Evolutionary conservation across 2,888 invertebrate species (phyloP), one percentile per base, ranked within the genome.

Genomic region (Ephialtes manifestator): DNA sequence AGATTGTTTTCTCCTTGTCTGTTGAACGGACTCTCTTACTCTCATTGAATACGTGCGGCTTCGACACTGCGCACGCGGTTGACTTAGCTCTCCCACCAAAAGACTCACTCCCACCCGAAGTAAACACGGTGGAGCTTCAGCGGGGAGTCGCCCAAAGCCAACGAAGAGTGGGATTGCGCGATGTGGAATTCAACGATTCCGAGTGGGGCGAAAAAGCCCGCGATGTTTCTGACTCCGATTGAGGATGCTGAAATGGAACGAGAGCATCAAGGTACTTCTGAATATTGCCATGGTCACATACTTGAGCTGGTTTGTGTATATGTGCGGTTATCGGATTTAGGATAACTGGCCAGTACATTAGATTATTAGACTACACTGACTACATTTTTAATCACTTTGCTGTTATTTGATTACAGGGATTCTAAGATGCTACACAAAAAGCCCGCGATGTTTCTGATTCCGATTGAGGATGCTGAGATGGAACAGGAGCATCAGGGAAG

Each of bases 61-160:
- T 10, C 20, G 46, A 11, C 46, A 13, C 20, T 28, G 68, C 68
- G 68, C 68, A 68, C 68, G 68, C 68, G 46, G 68, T 48, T 28
- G 48, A 39, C 65, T 65, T 39, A 4, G 10, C 65, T 11, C n/a
- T n/a, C 46, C 68, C 68, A 43, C 68, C 48, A 10, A 1, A 24
- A 13, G 43, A 10, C 2, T 65, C 53, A 46, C 60, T 70, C 76
- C 60, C 72, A 72, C 83, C 18, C 68, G 46, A 46, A 31, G 53
- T 35, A 4, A 8, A 48, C 43, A 53, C 31, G 48, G 80, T 76
- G 84, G 84, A 51, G 55, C 35, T 76, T 76, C 72, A 67, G 28
- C 58, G 70, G 84, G 80, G 84, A 80, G 80, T 80, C 84, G 67
- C 71, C 80, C 48, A 80, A 71, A 67, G 39, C 4, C n/a, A 5